Evolutionary conservation across 2,113 vertebrate species (phyloP).

Genomic region (Phasianus colchicus): DNA sequence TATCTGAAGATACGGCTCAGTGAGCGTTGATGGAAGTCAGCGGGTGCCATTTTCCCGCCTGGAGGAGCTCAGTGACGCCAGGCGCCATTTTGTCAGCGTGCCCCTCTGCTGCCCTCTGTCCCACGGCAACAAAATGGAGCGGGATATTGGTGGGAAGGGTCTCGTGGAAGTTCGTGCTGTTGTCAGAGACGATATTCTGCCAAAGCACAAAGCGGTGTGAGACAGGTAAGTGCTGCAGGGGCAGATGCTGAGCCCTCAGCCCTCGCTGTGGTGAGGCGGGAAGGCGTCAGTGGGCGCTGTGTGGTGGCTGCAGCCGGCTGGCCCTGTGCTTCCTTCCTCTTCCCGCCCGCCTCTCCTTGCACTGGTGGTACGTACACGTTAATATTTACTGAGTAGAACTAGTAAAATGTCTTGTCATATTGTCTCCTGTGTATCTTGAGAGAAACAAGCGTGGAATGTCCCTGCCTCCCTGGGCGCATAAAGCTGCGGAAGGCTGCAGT

Average conservation of each 20-base stretch:
- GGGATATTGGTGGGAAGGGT: no score
- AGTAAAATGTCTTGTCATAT: fast-evolving
- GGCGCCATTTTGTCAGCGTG: no score
- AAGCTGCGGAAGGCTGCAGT: not conserved
- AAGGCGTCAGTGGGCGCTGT: not conserved
- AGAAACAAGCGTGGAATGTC: not conserved
- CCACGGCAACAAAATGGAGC: no score
- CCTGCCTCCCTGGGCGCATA: not conserved
- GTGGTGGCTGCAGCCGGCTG: no score
- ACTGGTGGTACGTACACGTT: not conserved
- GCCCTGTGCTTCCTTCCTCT: not conserved
- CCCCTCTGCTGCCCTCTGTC: no score
- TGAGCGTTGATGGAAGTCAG: no score
- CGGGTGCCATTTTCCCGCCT: no score
- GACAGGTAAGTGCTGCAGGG: not conserved
- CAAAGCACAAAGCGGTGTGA: not conserved
- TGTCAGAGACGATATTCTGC: not conserved
- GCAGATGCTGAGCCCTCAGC: not conserved
- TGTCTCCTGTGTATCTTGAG: not conserved
- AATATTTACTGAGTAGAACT: not conserved
- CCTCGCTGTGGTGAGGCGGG: not conserved
- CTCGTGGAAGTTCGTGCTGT: not conserved
- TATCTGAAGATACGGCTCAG: not conserved
- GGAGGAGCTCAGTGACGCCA: no score
- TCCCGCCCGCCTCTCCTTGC: not conserved